These are phyloP conservation scores for Dynastes grantii DNA, from an alignment of 2,888 invertebrate genomes.

Conservation along the genomic window DNA sequence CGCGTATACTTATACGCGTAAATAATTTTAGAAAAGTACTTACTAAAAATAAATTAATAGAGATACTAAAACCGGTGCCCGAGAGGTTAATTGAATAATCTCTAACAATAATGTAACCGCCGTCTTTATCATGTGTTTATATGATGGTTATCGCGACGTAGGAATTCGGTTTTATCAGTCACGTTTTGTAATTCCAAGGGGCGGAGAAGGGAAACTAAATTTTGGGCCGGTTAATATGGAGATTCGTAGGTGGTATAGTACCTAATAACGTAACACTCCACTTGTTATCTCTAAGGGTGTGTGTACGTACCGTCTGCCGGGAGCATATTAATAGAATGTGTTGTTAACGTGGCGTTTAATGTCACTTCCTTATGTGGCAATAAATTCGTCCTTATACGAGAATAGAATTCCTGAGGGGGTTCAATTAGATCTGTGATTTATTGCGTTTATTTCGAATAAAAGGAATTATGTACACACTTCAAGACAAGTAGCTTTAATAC, in stretches of 20 bases:
- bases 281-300: not conserved
- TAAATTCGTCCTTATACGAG: no score
- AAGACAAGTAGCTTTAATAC: no score
- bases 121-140: constrained; percentile 40
- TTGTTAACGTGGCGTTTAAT: no score
- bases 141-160: constrained; percentile 29
- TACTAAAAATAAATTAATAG: constrained; percentile 26
- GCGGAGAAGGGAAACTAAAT: not conserved
- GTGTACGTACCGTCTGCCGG: not conserved
- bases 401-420: no score
- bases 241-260: not conserved
- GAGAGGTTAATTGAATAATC: constrained; percentile 28
- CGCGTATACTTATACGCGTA: not conserved
- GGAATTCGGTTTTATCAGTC: constrained; percentile 37
- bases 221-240: constrained; percentile 1
- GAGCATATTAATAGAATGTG: constrained; percentile 3
- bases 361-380: no score
- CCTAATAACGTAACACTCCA: not conserved
- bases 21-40: constrained; percentile 11
- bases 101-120: constrained; percentile 32
- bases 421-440: no score
- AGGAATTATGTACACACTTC: no score
- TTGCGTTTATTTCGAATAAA: no score
- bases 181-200: constrained; percentile 22
- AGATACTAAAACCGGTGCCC: not conserved